Evolutionary conservation across 2,113 vertebrate species (phyloP).

Genomic region (Laticauda colubrina): DNA sequence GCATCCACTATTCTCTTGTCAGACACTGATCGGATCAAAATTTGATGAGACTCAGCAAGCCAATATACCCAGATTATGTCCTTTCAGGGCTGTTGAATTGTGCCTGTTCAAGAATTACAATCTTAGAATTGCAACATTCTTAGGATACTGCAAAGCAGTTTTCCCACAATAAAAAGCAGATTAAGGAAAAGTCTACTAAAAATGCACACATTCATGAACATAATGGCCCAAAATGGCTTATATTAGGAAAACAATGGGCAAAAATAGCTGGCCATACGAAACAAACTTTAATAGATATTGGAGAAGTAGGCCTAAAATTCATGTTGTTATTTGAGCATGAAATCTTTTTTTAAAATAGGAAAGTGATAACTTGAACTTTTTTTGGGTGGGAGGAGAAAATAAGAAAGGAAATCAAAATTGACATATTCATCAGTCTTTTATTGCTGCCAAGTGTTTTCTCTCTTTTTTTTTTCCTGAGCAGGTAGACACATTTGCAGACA

Average conservation of each 20-base stretch:
- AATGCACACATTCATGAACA: not conserved
- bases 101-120: not conserved
- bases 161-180: not conserved
- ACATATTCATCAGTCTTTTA: not conserved
- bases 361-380: not conserved
- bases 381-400: not conserved
- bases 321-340: not conserved
- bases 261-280: not conserved
- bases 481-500: not conserved
- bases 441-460: not conserved
- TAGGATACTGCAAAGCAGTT: not conserved
- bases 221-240: not conserved
- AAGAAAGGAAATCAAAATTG: not conserved
- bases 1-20: not conserved
- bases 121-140: not conserved
- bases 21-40: not conserved
- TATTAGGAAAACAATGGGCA: not conserved
- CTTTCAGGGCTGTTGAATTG: not conserved
- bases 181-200: not conserved
- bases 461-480: not conserved
- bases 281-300: not conserved
- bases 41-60: not conserved
- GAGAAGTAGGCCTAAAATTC: not conserved
- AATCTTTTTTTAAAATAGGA: not conserved
- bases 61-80: not conserved